Evolutionary conservation across 2,797 vertebrate genomes (phyloP), one percentile per base, ranked within the genome.

Genomic region (Potorous gilbertii): DNA sequence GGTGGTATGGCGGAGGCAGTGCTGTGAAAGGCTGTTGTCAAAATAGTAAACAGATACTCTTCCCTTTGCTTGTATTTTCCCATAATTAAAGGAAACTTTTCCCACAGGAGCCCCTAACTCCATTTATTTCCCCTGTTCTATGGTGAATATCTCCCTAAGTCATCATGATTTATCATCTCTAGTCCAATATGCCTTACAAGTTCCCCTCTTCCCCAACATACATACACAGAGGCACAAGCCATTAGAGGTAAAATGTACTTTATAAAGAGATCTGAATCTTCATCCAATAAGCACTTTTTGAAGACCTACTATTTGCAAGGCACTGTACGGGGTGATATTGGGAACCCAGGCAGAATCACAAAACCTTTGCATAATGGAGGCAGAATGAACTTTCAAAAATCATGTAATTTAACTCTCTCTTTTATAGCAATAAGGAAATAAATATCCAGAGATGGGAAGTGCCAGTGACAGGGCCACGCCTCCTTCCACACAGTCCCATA

Each of bases 1-100:
- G 94, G 18, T 50, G 95, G 92, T 87, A 91, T 14, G 52, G 74
- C 40, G 27, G 93, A 92, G 97, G 96, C 91, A 9, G 46, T 13
- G 9, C 4, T 0, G 0, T 29, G 94, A 93, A 54, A 13, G 55
- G 90, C 56, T 3, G 90, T 93, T 92, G 8, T 56, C 57, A 31
- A 54, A 90, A 56, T 55, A 29, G 90, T 21, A 12, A 52, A 0
- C 34, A 55, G 95, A 87, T 87, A 87, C 74, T 87, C 40, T 87
- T 87, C 74, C 74, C 74, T 87, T 87, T 50, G 40, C 74, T 87
- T 87, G 40, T 87, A 87, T 87, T 87, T 87, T 87, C 74, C 74
- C 93, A 12, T 62, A 46, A 29, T 29, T 1, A 31, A 62, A 40
- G 34, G 62, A 54, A 52, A 46, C 56, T 92, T 94, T 87, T 91